These are phyloP conservation scores for Drosophila parabipectinata DNA, from an alignment of 1,140 invertebrate genomes.

Conservation along the genomic window DNA sequence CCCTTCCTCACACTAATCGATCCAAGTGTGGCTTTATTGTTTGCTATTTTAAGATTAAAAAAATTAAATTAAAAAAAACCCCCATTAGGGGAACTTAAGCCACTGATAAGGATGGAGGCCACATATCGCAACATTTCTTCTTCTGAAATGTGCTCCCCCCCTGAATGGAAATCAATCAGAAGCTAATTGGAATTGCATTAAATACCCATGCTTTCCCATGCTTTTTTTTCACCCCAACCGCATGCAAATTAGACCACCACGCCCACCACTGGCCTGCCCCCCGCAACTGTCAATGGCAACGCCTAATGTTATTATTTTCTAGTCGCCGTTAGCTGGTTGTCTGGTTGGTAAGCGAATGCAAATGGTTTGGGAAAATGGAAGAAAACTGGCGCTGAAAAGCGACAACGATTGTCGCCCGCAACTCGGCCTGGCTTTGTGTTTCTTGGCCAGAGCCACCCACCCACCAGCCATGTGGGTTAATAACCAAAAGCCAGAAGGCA, in stretches of 20 bases:
- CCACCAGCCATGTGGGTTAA: conserved; percentile 68
- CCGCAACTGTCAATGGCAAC: conserved; percentile 62
- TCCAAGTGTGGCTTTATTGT: neutral
- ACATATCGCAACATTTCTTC: neutral
- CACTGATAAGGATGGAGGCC: no score
- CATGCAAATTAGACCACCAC: conserved; percentile 51
- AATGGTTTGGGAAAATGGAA: conserved; percentile 33
- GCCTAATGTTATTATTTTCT: conserved; percentile 65
- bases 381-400: conserved; percentile 22
- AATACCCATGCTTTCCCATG: conserved; percentile 40
- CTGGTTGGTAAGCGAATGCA: conserved; percentile 38
- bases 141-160: neutral
- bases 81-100: no score
- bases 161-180: conserved; percentile 2
- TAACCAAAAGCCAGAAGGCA: conserved; percentile 55
- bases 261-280: conserved; percentile 3
- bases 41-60: neutral
- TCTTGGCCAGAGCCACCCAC: conserved; percentile 14
- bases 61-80: neutral
- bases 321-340: conserved; percentile 43
- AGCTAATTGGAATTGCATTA: conserved; percentile 18
- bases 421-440: conserved; percentile 22
- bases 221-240: conserved; percentile 28
- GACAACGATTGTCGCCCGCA: conserved; percentile 47
- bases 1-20: neutral